These are phyloP conservation scores for Drosophila pectinifera DNA, from an alignment of 1,140 invertebrate species.

Conservation along the genomic window DNA sequence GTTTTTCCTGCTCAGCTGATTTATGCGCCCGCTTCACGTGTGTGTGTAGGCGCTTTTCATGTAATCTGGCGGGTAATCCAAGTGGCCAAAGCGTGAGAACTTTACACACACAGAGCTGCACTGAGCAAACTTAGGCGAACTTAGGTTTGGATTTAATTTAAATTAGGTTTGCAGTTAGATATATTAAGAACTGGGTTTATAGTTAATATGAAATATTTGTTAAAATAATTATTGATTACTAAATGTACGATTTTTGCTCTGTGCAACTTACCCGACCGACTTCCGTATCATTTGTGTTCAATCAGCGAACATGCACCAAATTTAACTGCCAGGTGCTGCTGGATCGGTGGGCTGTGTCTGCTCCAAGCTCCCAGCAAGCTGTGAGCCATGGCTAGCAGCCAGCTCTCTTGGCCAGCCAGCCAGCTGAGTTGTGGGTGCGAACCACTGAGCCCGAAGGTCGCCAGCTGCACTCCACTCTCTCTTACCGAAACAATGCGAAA, in stretches of 20 bases:
- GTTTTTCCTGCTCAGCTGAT: conserved; percentile 64
- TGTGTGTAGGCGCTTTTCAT: conserved; percentile 80
- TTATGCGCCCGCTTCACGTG: conserved; percentile 65
- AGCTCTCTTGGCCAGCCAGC: conserved; percentile 12
- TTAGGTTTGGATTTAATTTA: too few species aligned
- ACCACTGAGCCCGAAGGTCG: conserved; percentile 52
- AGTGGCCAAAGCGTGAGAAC: conserved; percentile 82
- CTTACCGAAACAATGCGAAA: conserved; percentile 28
- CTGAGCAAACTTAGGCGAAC: not conserved
- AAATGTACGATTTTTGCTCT: too few species aligned
- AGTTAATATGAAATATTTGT: too few species aligned
- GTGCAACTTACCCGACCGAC: conserved; percentile 54
- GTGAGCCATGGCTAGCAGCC: conserved; percentile 12
- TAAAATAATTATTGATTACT: too few species aligned
- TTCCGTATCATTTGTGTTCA: conserved; percentile 82
- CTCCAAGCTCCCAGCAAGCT: not conserved
- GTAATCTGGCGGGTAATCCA: conserved; percentile 82
- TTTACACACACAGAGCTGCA: conserved; percentile 58
- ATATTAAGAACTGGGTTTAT: too few species aligned
- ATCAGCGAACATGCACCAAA: conserved; percentile 82
- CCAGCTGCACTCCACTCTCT: conserved; percentile 40
- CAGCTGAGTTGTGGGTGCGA: conserved; percentile 63
- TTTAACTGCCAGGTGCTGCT: conserved; percentile 77
- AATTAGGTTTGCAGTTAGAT: too few species aligned
- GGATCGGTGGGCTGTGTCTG: conserved; percentile 26